Conservation (phyloP, 1,140 invertebrate genomes). For the Aphelenchoides besseyi region DNA sequence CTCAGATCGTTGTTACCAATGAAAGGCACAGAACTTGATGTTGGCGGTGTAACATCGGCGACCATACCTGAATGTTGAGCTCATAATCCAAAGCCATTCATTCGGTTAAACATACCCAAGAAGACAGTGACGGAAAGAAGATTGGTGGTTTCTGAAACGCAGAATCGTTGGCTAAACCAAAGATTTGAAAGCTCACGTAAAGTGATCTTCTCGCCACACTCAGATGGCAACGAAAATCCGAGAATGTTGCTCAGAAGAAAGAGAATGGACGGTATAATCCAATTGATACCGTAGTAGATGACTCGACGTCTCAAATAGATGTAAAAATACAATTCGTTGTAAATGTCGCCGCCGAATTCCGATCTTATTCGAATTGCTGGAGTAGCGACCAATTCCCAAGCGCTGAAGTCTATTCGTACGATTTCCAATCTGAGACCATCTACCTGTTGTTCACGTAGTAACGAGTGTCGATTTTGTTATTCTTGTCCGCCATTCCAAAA, state of each 20-base stretch:
- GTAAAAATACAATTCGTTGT: slow-evolving; percentile 61
- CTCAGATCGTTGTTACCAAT: no score
- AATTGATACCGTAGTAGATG: slow-evolving; percentile 86
- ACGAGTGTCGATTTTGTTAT: slow-evolving; percentile 66
- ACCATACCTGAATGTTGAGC: no score
- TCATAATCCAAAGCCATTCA: no score
- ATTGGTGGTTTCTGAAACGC: slow-evolving; percentile 72
- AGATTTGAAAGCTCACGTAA: slow-evolving; percentile 65
- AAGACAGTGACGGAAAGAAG: slow-evolving; percentile 88
- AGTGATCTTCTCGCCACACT: slow-evolving; percentile 79
- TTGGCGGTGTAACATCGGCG: slow-evolving; percentile 80
- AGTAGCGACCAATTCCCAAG: slow-evolving; percentile 62
- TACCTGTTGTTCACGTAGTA: slow-evolving; percentile 66
- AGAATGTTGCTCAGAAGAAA: slow-evolving; percentile 80
- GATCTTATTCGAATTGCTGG: slow-evolving; percentile 5
- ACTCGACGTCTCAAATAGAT: slow-evolving; percentile 72
- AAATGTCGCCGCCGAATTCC: slow-evolving; percentile 46
- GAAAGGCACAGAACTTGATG: slow-evolving; percentile 79
- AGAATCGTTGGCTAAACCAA: not conserved
- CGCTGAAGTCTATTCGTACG: no score
- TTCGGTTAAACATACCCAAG: slow-evolving; percentile 84
- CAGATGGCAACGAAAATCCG: slow-evolving; percentile 85
- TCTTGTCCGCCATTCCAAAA: slow-evolving; percentile 28
- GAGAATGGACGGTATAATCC: slow-evolving; percentile 81
- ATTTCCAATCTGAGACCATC: no score